Base-by-base conservation (phyloP, 2,113 vertebrate genomes). In the Lycocorax pyrrhopterus region DNA sequence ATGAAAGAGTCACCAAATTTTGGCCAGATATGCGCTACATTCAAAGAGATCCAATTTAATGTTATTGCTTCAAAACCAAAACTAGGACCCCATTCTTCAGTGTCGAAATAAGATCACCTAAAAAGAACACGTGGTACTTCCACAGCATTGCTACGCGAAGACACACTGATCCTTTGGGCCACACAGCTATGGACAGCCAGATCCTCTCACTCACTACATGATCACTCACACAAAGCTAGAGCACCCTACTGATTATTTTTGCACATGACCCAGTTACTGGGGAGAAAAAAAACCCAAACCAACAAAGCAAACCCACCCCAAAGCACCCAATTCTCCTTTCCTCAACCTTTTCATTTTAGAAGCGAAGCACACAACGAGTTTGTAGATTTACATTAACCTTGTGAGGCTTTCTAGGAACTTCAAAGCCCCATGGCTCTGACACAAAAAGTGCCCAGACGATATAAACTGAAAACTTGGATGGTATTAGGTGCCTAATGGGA, bases 241-340 rank as follows among this genome's bases (percentile, higher is more conserved):
- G 10, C 39, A 68, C 13, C 37, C 14, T 6, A 55, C 7, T 41
- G 17, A n/a, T 5, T 60, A 16, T 53, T 87, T 75, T 35, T 72
- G 29, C 19, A 47, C 3, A 30, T 35, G 29, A 14, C 3, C 4
- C 1, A 0, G 2, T 59, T 33, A 74, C 21, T 23, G 11, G 4
- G 4, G 41, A 81, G 35, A 6, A 46, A 44, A 64, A 12, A 33
- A 12, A 2, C 26, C 3, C 25, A 59, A 68, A 17, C 5, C 41
- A 68, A 53, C 25, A 62, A 49, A 47, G 20, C 76, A 84, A 64
- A 25, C 1, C 3, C 14, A 68, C 1, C 0, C 7, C 9, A 33
- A 37, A 88, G n/a, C 20, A 84, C 13, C 8, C 22, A 62, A 12
- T 30, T 53, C 13, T 30, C 14, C 18, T 37, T 58, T 30, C 37